phyloP scores from a whole-genome alignment of 2,888 invertebrate species.

The Campopleginae sp. region DNA sequence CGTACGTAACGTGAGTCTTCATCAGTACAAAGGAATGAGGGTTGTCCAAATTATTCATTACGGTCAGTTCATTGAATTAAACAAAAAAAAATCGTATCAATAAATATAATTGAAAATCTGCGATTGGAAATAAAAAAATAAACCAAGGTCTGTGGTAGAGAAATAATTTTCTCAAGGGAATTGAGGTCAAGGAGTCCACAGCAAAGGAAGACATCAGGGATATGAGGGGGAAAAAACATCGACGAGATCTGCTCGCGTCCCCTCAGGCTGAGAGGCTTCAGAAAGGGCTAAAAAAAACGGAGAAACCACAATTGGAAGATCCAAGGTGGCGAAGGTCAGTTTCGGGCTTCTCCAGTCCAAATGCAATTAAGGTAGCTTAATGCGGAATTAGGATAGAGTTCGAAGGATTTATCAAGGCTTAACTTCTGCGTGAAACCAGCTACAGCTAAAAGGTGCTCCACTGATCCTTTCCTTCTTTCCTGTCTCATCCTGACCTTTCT shows the following conservation, averaged over 20 bases:
- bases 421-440: slow-evolving; percentile 75
- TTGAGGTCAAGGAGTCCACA: slow-evolving; percentile 22
- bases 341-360: slow-evolving; percentile 65
- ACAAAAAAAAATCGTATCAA: background rate
- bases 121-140: background rate
- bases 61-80: background rate
- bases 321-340: slow-evolving; percentile 69
- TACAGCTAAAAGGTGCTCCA: slow-evolving; percentile 50
- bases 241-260: slow-evolving; percentile 34
- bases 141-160: background rate
- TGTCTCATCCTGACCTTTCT: slow-evolving; percentile 55
- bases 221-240: slow-evolving; percentile 27
- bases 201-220: background rate
- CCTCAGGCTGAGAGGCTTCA: slow-evolving; percentile 31
- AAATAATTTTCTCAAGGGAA: slow-evolving; percentile 13
- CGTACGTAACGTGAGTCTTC: slow-evolving; percentile 3
- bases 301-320: slow-evolving; percentile 59
- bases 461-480: slow-evolving; percentile 30
- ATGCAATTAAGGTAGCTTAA: slow-evolving; percentile 82
- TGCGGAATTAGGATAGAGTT: slow-evolving; percentile 81
- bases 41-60: background rate
- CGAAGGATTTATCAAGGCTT: slow-evolving; percentile 82
- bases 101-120: background rate
- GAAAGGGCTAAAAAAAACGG: background rate
- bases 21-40: background rate